A percentile compares a stretch with the other conserved stretches of the same genome.
Conservation (phyloP, 1,140 invertebrate species). For the Calliphora vicina region DNA sequence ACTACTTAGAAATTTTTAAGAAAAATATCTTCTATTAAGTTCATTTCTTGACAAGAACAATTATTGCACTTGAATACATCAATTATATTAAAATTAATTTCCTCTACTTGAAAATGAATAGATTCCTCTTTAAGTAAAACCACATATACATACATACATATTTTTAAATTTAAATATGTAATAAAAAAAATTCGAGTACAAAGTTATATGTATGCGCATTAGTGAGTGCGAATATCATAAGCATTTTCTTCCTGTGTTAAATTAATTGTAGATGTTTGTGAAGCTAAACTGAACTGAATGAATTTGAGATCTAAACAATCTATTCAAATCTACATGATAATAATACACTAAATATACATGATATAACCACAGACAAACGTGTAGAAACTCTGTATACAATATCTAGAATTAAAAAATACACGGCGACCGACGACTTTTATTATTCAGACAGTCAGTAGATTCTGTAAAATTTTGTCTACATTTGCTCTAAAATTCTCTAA, state of each 20-base stretch:
- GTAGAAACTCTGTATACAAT: not conserved
- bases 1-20: not conserved
- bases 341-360: not conserved
- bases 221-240: conserved; percentile 18
- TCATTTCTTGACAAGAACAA: not conserved
- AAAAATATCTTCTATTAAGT: not conserved
- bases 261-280: conserved; percentile 26
- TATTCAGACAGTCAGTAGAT: not conserved
- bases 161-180: not conserved
- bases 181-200: not conserved
- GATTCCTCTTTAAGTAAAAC: conserved; percentile 22
- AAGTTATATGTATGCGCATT: not conserved
- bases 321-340: conserved; percentile 18
- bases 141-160: too few species aligned
- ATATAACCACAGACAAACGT: not conserved
- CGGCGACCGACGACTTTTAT: not conserved
- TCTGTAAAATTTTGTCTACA: not conserved
- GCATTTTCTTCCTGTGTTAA: conserved; percentile 23
- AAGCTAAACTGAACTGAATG: not conserved
- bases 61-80: conserved; percentile 21
- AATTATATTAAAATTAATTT: conserved; percentile 28
- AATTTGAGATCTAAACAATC: conserved; percentile 24
- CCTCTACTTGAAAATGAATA: conserved; percentile 27
- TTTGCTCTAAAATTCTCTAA: not conserved
- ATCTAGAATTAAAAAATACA: not conserved